Base-by-base conservation (phyloP, 2,797 vertebrate species). In the Podarcis siculus region DNA sequence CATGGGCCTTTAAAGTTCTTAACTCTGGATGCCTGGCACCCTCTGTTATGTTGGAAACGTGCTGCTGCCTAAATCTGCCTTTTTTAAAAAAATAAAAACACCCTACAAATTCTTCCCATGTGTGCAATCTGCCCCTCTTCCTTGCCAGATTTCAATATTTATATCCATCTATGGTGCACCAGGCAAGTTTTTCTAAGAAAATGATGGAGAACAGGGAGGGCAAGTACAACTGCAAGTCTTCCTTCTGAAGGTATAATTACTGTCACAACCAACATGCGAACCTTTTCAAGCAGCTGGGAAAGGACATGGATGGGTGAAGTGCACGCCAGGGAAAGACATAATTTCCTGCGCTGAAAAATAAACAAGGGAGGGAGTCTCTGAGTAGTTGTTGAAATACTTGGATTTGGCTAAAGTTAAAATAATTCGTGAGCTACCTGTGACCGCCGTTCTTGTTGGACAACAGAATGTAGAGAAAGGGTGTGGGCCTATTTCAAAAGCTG, bases 141-240 rank as follows among this genome's bases (percentile, higher is more conserved):
- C 89, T 76, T 92, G 87, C 69, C 82, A 71, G 89, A 89, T 92
- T 95, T 90, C 92, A 95, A 92, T 94, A 95, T 95, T 95, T 95
- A 95, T 94, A 64, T 87, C 77, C 81, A 75, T 0, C n/a, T 90
- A 88, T 92, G 89, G 92, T 91, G 87, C 93, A 3, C 89, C 55
- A 90, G 83, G 89, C 81, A 85, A 78, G 72, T 94, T 94, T 55
- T 88, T 90, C 37, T 89, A 91, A 90, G 30, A 4, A 27, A 35
- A 7, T 72, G 39, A 42, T 83, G 37, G 35, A 58, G 42, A 39
- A 82, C 5, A 69, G 71, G 3, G 27, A 3, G 8, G 32, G 75
- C 45, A 13, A 23, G 55, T 17, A 64, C 39, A 42, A 15, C 37
- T 86, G 72, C 8, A 61, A 19, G 73, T 6, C 30, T 13, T 78